Evolutionary conservation across 2,888 invertebrate species (phyloP), one percentile per base, ranked within the genome.

Genomic region (Clepsis dumicolana): DNA sequence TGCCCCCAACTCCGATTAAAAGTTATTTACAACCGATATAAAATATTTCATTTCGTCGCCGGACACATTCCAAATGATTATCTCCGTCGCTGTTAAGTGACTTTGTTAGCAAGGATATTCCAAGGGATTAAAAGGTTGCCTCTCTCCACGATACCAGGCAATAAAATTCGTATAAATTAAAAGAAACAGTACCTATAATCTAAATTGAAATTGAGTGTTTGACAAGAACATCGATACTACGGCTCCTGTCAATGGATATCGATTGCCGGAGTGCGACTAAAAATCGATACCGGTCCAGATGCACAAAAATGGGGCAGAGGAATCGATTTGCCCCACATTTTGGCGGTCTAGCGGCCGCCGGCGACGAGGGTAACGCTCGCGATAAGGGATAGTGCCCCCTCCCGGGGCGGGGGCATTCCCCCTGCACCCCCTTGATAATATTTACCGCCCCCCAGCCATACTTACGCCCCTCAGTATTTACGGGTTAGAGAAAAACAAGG

Each of bases 401-500:
- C 81, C 78, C 79, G 77, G 80, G 84, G 82, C 85, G 87, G 84
- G 84, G 86, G 79, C 77, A 80, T 81, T 79, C 77, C 85, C 82
- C 82, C 86, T 85, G 80, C 80, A 76, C 85, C 88, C 91, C 91
- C 89, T 84, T 82, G 89, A 90, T 92, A 91, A 93, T 93, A 93
- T 93, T 93, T 92, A 87, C 93, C 93, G 93, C 93, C 93, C 93
- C 92, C 91, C 90, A 89, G 93, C 92, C 80, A 88, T 93, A 92
- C 93, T 93, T 93, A 93, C 93, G 91, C 93, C 93, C 93, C 93
- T 92, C 88, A 90, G 91, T 91, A 93, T 93, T 93, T 93, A 92
- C 93, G 93, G 93, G 89, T 91, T 92, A 89, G 91, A 93, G 93
- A 93, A 93, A 93, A 93, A 93, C 93, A 93, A 93, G 93, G 93